Base-by-base conservation (phyloP, 2,797 vertebrate species). In the Champsocephalus esox region DNA sequence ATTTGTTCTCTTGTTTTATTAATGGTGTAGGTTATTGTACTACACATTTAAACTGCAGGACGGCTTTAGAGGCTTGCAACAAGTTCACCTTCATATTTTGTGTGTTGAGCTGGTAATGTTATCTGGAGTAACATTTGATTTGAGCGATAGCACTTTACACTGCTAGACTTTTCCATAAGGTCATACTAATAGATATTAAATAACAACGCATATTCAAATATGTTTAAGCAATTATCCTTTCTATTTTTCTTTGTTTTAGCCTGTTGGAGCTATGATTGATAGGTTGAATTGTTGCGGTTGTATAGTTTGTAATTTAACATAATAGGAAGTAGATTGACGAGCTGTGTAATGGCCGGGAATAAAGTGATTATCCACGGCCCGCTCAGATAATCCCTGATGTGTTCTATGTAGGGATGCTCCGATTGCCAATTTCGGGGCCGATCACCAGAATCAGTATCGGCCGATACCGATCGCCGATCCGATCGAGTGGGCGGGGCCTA, bases 1-100 rank as follows among this genome's bases (percentile, higher is more conserved):
- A 49, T 64, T 28, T 62, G 24, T 54, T 2, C 1, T 24, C 45
- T 66, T 3, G 7, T 83, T 85, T 73, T 70, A 58, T 82, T 54
- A 74, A 77, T 80, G 60, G 59, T 66, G 34, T 45, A 57, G 67
- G 49, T 60, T 24, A 0, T 44, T 73, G 64, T 82, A 8, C 51
- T 38, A 50, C 45, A 32, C 19, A 21, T n/a, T 66, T 48, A n/a
- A 48, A 34, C 19, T 56, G 28, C 34, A 44, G 51, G 57, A 32
- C 2, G 0, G 34, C 58, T n/a, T 14, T 41, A 56, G 56, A 60
- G 13, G 59, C 13, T 66, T 41, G 5, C 28, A 21, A 5, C 1
- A 1, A 41, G 64, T 63, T 66, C 45, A 9, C 16, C n/a, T 72
- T 50, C 19, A 48, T 13, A 17, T 69, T 58, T 28, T 7, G 41